Evolutionary conservation across 1,140 invertebrate species (phyloP).

Genomic region (Pogonomyrmex californicus): DNA sequence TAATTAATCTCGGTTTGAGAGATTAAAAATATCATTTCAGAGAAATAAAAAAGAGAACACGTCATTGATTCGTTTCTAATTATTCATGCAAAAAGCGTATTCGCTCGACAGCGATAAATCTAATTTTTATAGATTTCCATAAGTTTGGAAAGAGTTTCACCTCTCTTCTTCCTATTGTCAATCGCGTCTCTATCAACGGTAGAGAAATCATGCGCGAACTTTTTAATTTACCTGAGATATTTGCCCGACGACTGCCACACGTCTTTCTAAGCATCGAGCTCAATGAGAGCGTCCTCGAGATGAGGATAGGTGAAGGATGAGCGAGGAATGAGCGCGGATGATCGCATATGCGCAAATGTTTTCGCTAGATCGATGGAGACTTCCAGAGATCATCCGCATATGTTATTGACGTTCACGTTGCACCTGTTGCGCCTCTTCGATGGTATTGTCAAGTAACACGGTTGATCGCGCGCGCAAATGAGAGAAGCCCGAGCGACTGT

Average conservation of each 20-base stretch:
- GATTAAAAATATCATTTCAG: neutral
- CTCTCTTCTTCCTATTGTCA: neutral
- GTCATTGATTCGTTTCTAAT: neutral
- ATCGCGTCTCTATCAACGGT: neutral
- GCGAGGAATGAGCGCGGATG: slow-evolving; percentile 45
- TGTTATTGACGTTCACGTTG: neutral
- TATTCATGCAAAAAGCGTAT: neutral
- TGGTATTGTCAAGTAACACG: neutral
- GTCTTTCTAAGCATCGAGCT: neutral
- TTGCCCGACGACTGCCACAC: neutral
- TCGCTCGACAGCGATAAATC: neutral
- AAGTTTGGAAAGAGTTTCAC: neutral
- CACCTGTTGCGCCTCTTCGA: slow-evolving; percentile 29
- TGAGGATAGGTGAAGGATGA: slow-evolving; percentile 1
- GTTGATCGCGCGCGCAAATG: slow-evolving; percentile 6
- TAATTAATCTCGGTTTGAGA: slow-evolving; percentile 2
- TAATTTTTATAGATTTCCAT: neutral
- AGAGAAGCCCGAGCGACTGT: slow-evolving; percentile 26
- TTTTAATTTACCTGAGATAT: neutral
- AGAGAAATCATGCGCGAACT: neutral
- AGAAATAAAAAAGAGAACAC: neutral
- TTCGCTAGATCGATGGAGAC: slow-evolving; percentile 6
- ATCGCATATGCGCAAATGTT: slow-evolving; percentile 43
- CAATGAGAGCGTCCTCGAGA: slow-evolving; percentile 40
- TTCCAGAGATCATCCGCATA: neutral